These are phyloP conservation scores for Acanthococcus lagerstroemiae DNA, from an alignment of 2,888 invertebrate species.

Conservation along the genomic window DNA sequence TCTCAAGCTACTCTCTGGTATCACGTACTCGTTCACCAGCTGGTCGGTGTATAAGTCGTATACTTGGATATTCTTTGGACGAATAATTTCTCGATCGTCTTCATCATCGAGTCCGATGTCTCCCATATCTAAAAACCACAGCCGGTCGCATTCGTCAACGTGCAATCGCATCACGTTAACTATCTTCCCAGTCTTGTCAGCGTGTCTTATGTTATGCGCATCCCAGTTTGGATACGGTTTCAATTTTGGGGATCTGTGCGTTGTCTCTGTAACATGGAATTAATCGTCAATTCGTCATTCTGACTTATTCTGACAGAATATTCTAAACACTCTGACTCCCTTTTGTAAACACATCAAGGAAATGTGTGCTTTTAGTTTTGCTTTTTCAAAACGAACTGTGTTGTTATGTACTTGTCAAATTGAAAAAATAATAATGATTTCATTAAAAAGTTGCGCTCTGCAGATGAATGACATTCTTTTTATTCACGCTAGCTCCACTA, in stretches of 20 bases:
- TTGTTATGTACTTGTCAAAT: too few species aligned
- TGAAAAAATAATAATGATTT: too few species aligned
- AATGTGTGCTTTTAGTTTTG: too few species aligned
- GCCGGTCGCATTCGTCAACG: slow-evolving; percentile 61
- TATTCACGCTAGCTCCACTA: too few species aligned
- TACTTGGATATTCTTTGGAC: slow-evolving; percentile 55
- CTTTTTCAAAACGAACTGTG: too few species aligned
- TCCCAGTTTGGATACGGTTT: slow-evolving; percentile 68
- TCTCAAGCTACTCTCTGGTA: slow-evolving; percentile 58
- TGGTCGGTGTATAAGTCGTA: slow-evolving; percentile 67
- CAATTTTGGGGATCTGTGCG: slow-evolving; percentile 53
- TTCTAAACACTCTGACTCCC: too few species aligned
- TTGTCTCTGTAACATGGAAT: too few species aligned
- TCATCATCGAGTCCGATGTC: slow-evolving; percentile 52
- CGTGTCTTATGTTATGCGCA: slow-evolving; percentile 60
- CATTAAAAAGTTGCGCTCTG: too few species aligned
- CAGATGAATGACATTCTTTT: too few species aligned
- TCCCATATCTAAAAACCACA: slow-evolving; percentile 74
- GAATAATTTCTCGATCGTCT: slow-evolving; percentile 51
- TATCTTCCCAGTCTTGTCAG: slow-evolving; percentile 32
- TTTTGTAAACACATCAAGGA: too few species aligned
- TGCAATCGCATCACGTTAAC: slow-evolving; percentile 65
- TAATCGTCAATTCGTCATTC: too few species aligned
- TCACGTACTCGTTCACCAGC: slow-evolving; percentile 56
- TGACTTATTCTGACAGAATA: too few species aligned